Conservation (phyloP, 2,888 invertebrate genomes). For the Cryptocephalus primarius region DNA sequence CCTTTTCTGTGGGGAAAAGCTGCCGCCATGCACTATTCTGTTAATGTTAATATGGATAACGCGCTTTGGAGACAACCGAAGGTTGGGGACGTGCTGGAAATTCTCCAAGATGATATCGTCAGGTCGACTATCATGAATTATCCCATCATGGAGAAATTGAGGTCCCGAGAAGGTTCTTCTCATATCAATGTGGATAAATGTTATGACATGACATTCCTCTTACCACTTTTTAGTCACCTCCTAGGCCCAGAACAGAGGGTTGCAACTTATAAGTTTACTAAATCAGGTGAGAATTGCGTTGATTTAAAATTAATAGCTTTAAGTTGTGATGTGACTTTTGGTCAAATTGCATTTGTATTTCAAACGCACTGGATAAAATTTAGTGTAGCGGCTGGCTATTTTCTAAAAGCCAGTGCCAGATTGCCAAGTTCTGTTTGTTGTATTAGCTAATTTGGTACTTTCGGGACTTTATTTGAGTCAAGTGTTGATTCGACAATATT, state of each 20-base stretch:
- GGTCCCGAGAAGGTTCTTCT: constrained; percentile 11
- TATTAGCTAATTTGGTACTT: no score
- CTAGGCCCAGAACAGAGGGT: constrained; percentile 65
- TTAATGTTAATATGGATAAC: constrained; percentile 45
- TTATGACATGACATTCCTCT: constrained; percentile 75
- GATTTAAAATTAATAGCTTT: no score
- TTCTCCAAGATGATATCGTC: constrained; percentile 54
- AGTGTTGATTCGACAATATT: no score
- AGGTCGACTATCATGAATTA: constrained; percentile 58
- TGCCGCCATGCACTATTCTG: constrained; percentile 66
- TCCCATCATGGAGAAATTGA: constrained; percentile 36
- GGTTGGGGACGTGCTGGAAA: constrained; percentile 59
- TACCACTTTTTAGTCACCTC: constrained; percentile 65
- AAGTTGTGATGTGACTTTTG: no score
- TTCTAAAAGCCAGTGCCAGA: no score
- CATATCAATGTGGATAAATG: constrained; percentile 23
- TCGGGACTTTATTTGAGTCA: no score
- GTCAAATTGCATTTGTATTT: no score
- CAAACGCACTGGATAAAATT: no score
- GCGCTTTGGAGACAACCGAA: constrained; percentile 62
- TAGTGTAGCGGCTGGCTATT: no score
- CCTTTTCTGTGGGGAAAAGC: constrained; percentile 79
- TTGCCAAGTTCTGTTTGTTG: no score
- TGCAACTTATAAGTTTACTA: constrained; percentile 57
- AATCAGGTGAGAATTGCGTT: constrained; percentile 26